Evolutionary conservation across 2,888 invertebrate species (phyloP), one percentile per base, ranked within the genome.

Genomic region (Scrobipalpa costella): DNA sequence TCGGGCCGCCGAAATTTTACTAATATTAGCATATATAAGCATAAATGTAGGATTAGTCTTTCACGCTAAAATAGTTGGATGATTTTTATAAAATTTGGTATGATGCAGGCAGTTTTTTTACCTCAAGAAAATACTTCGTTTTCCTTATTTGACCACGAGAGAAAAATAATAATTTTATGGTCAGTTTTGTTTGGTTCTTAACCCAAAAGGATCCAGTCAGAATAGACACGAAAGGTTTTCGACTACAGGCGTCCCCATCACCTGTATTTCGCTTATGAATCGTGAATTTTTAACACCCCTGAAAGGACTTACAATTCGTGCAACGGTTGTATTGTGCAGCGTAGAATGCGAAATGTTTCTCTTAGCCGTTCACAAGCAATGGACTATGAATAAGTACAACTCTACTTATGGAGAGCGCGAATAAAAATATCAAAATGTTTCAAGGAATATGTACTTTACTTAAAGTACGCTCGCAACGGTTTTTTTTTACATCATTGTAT

Each of bases 271-370:
- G 81, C 80, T 84, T 85, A 83, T 83, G 84, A 81, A 78, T 85
- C 82, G 74, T 87, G 84, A 84, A 87, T 87, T 85, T 86, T 87
- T 88, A 86, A 88, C 79, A 68, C 71, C 76, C 70, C 75, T 78
- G 77, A 81, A 76, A 81, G 81, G 79, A 79, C 79, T 72, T 80
- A 76, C 77, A 79, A 73, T 73, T 72, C 67, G 67, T 68, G 72
- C 69, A 73, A 76, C 69, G 67, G 66, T 68, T 67, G 66, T 64
- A 58, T 65, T 60, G 65, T 62, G 61, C 59, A 61, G 47, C 13
- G 44, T 38, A 52, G 50, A 58, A 64, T 64, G 62, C 19, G 38
- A 63, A 52, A 60, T 63, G 62, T 59, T 62, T 38, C 55, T 36
- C 58, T 57, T 55, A 57, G 57, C 47, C 49, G 49, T 64, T 49